Conservation (phyloP, 2,888 invertebrate species). For the Rutpela maculata region DNA sequence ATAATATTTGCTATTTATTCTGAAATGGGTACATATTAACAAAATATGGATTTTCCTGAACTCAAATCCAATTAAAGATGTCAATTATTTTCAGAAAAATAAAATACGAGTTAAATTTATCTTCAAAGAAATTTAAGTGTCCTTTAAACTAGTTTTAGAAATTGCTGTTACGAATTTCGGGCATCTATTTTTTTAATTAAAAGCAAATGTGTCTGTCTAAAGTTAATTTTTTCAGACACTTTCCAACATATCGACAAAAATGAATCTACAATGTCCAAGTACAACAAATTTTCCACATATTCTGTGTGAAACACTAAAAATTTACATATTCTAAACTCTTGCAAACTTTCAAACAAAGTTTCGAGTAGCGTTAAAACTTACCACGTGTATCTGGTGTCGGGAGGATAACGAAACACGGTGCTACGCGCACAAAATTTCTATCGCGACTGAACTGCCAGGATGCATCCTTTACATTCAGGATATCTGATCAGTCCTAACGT, state of each 20-base stretch:
- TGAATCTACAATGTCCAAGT: background rate
- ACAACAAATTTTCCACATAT: background rate
- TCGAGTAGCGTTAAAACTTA: constrained; percentile 28
- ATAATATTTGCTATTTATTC: too few relatives aligned
- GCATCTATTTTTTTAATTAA: too few relatives aligned
- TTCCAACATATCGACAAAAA: background rate
- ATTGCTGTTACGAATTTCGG: too few relatives aligned
- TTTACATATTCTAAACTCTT: constrained; percentile 9
- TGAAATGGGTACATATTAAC: too few relatives aligned
- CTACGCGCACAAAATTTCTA: constrained; percentile 24
- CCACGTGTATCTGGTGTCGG: constrained; percentile 25
- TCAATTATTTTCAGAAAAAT: too few relatives aligned
- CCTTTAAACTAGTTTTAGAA: too few relatives aligned
- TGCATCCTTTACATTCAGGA: constrained; percentile 35
- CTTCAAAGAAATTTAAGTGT: too few relatives aligned
- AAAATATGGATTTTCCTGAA: too few relatives aligned
- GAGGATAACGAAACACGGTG: constrained; percentile 18
- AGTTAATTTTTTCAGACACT: background rate
- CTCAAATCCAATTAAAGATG: too few relatives aligned
- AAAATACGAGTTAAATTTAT: too few relatives aligned
- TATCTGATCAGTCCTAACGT: constrained; percentile 31
- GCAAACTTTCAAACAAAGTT: constrained; percentile 20
- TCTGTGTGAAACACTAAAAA: background rate
- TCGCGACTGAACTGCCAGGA: constrained; percentile 31
- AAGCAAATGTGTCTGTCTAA: too few relatives aligned